Evolutionary conservation across 2,888 invertebrate genomes (phyloP), one percentile per base, ranked within the genome.

Genomic region (Agrochola lychnidis): DNA sequence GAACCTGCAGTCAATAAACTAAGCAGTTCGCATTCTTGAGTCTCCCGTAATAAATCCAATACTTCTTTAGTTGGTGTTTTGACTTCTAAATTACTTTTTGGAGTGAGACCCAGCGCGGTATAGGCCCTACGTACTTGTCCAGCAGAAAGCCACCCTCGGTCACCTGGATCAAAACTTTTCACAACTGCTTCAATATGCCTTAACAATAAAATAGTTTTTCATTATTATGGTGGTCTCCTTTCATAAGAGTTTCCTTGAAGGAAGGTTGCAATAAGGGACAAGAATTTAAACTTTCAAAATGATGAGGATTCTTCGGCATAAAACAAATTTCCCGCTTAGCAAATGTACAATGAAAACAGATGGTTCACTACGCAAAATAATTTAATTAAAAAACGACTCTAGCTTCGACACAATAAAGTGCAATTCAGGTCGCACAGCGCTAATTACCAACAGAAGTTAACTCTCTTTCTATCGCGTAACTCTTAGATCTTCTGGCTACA

Each of bases 121-220:
- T 91, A 94, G 7, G 94, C 91, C 73, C 94, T 92, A 7, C 93
- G 92, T 22, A 94, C 89, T 93, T 96, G 96, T n/a, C 94, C 94
- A 36, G 91, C 83, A 76, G 90, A 94, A 62, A 96, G 78, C 95
- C 95, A 96, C 30, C 96, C 96, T 30, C 95, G 92, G 73, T 94
- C 88, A 30, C 95, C 92, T 2, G 96, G 96, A 84, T 96, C 96
- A 89, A 96, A 96, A 87, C 96, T 96, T 87, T 94, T 95, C 2
- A 96, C 87, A 19, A 95, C 88, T 16, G 95, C 95, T 88, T 94
- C 89, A 64, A 96, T 79, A 79, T 96, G 96, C 66, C 95, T 96
- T 16, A 56, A 64, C 25, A 42, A 48, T 56, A 7, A 36, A 51
- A 45, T 16, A 16, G 10, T 4, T 42, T 10, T 14, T 30, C 0